Conservation (phyloP, 2,888 invertebrate genomes). For the Apocheima hispidaria region DNA sequence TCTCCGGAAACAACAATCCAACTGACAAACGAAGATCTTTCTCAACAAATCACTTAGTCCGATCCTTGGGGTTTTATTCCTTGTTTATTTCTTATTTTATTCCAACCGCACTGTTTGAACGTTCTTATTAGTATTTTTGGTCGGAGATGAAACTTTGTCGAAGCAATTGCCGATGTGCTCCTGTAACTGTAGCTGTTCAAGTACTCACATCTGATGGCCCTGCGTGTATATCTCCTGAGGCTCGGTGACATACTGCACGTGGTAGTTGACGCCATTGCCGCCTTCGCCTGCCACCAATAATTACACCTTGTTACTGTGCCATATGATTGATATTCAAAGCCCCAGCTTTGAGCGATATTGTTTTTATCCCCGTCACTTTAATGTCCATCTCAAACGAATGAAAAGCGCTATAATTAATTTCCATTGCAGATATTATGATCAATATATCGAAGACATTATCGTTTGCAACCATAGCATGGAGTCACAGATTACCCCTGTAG, state of each 20-base stretch:
- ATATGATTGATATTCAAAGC: neutral
- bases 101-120: too few species aligned
- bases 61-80: too few species aligned
- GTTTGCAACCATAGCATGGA: too few species aligned
- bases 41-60: too few species aligned
- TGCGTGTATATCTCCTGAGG: conserved; percentile 88
- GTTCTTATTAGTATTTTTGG: too few species aligned
- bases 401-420: neutral
- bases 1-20: too few species aligned
- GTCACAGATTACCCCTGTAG: too few species aligned
- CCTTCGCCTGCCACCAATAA: conserved; percentile 81
- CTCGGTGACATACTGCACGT: conserved; percentile 91
- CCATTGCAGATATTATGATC: neutral
- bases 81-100: too few species aligned
- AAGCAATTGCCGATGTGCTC: neutral
- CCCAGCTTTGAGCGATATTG: neutral
- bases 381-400: neutral
- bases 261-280: conserved; percentile 88
- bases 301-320: conserved; percentile 19
- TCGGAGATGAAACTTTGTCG: too few species aligned
- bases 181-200: neutral
- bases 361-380: too few species aligned
- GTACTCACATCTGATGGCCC: conserved; percentile 77
- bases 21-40: too few species aligned
- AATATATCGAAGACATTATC: too few species aligned